phyloP scores from a whole-genome alignment of 2,797 vertebrate species.

The Novumbra hubbsi region DNA sequence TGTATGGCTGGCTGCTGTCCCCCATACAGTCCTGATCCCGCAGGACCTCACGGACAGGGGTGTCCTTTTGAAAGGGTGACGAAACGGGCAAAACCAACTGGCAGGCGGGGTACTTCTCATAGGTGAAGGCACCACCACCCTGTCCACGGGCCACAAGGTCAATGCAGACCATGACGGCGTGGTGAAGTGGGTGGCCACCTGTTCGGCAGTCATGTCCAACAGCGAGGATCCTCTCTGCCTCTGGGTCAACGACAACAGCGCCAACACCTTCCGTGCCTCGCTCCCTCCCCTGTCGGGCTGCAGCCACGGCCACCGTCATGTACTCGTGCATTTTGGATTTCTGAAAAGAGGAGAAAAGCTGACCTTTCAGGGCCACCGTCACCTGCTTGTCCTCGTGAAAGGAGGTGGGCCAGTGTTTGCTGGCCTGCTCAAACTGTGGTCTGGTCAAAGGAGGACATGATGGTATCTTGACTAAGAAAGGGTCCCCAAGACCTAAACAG shows the following conservation, averaged over 20 bases:
- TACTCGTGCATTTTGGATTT: conserved; percentile 71
- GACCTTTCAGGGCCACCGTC: conserved; percentile 71
- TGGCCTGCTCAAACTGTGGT: conserved; percentile 81
- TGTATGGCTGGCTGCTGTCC: conserved; percentile 67
- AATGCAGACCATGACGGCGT: conserved; percentile 85
- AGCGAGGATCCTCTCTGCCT: conserved; percentile 68
- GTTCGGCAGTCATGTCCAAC: conserved; percentile 78
- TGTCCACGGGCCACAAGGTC: conserved; percentile 84
- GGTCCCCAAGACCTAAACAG: conserved; percentile 71
- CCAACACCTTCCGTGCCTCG: conserved; percentile 77
- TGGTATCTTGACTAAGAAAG: conserved; percentile 78
- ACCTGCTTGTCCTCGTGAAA: conserved; percentile 85
- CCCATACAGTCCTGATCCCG: conserved; percentile 13
- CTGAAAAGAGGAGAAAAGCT: conserved; percentile 70
- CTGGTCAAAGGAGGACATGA: conserved; percentile 76
- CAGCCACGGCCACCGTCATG: conserved; percentile 77
- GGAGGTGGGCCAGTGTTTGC: conserved; percentile 80
- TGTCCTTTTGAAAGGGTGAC: not conserved
- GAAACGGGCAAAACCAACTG: conserved; percentile 7
- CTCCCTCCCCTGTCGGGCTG: conserved; percentile 57
- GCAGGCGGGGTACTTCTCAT: conserved; percentile 65
- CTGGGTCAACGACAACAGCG: conserved; percentile 76
- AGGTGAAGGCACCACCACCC: conserved; percentile 75
- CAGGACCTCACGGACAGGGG: not conserved
- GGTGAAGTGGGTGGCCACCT: conserved; percentile 70